Conservation (phyloP, 2,113 vertebrate species). For the Gobius niger region DNA sequence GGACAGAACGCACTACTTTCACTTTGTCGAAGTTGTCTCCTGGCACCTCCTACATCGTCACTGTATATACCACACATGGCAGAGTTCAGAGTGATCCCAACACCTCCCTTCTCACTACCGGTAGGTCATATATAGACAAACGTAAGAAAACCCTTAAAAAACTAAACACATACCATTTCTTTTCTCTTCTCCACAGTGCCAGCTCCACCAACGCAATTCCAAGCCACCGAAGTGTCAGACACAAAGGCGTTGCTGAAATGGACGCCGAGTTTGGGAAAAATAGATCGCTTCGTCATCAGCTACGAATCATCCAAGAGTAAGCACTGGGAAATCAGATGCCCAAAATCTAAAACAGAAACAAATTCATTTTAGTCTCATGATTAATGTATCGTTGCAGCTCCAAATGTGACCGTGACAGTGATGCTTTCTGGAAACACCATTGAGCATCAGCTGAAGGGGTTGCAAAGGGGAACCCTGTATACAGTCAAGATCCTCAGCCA, state of each 20-base stretch:
- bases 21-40: slow-evolving; percentile 74
- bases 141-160: background rate
- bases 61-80: slow-evolving; percentile 76
- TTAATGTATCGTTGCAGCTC: slow-evolving; percentile 60
- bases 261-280: slow-evolving; percentile 78
- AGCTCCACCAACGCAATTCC: slow-evolving; percentile 79
- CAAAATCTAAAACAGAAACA: background rate
- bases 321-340: slow-evolving; percentile 22
- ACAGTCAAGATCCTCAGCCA: slow-evolving; percentile 81
- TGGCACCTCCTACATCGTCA: slow-evolving; percentile 81
- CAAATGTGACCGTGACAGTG: slow-evolving; percentile 76
- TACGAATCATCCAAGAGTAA: slow-evolving; percentile 83
- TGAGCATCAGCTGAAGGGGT: slow-evolving; percentile 75
- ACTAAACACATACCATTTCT: background rate
- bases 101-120: slow-evolving; percentile 80
- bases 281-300: slow-evolving; percentile 81
- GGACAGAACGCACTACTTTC: slow-evolving; percentile 64
- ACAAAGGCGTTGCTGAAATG: slow-evolving; percentile 81
- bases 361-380: background rate
- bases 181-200: slow-evolving; percentile 74
- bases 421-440: slow-evolving; percentile 76
- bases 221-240: slow-evolving; percentile 78
- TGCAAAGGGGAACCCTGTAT: slow-evolving; percentile 79
- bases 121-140: slow-evolving; percentile 52
- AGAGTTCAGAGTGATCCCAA: slow-evolving; percentile 80